A percentile compares a stretch with the other conserved stretches of the same genome.
phyloP scores from a whole-genome alignment of 2,797 vertebrate genomes.

The Pangasius sanitwongsei region DNA sequence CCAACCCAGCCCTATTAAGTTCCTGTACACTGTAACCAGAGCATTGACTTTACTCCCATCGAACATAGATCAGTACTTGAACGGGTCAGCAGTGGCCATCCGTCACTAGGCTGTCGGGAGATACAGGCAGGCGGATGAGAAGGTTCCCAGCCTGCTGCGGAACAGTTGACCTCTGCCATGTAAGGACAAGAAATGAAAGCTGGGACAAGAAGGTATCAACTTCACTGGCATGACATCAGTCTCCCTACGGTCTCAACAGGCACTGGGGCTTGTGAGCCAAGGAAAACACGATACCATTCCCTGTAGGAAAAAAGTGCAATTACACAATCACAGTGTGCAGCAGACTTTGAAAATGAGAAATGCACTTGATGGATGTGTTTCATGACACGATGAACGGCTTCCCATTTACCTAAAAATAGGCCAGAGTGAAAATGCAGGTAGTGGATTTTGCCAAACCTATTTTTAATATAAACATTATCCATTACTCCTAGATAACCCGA shows the following conservation, averaged over 20 bases:
- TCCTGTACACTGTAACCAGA: constrained; percentile 26
- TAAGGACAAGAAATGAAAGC: constrained; percentile 57
- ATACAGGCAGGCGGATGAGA: constrained; percentile 23
- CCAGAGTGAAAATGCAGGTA: constrained; percentile 12
- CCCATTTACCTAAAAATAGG: constrained; percentile 26
- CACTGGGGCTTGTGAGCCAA: constrained; percentile 48
- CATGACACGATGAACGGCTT: constrained; percentile 10
- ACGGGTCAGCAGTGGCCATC: constrained; percentile 39
- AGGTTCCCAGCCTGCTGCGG: constrained; percentile 38
- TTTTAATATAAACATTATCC: constrained; percentile 15
- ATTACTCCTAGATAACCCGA: constrained; percentile 1
- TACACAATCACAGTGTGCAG: constrained; percentile 52
- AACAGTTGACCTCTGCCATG: constrained; percentile 57
- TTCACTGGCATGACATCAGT: constrained; percentile 61
- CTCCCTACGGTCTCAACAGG: constrained; percentile 54
- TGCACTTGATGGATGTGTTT: constrained; percentile 33
- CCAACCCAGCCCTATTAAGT: constrained; percentile 25
- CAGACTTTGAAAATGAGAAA: constrained; percentile 47
- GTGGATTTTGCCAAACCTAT: not conserved
- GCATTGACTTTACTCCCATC: constrained; percentile 46
- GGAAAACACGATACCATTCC: constrained; percentile 60
- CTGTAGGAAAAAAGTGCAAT: constrained; percentile 53
- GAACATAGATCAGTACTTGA: constrained; percentile 40
- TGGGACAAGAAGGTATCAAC: constrained; percentile 56
- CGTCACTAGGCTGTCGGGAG: constrained; percentile 34